phyloP scores from a whole-genome alignment of 2,113 vertebrate genomes.

The Lathamus discolor region DNA sequence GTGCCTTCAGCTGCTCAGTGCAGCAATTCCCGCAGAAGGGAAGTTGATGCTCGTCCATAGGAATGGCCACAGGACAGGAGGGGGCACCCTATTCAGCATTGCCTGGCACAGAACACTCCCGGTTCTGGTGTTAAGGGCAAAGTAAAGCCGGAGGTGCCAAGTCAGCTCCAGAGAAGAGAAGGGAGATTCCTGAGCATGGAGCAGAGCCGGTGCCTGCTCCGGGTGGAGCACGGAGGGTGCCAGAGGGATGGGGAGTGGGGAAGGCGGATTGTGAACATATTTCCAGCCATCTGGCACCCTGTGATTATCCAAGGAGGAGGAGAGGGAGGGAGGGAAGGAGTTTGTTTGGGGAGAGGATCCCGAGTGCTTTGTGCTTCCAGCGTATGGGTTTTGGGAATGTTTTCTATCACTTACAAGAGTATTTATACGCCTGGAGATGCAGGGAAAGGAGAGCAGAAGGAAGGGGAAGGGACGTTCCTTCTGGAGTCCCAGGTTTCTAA shows the following conservation, averaged over 20 bases:
- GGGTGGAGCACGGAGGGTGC: slow-evolving; percentile 5
- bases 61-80: background rate
- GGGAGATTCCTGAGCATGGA: background rate
- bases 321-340: background rate
- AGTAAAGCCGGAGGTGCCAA: background rate
- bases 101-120: background rate
- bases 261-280: slow-evolving; percentile 59
- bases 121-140: background rate
- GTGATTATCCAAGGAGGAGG: slow-evolving; percentile 31
- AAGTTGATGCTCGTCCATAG: background rate
- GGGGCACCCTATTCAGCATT: background rate
- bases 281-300: slow-evolving; percentile 58
- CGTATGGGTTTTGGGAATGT: slow-evolving; percentile 16
- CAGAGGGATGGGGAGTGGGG: slow-evolving; percentile 14
- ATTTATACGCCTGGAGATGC: background rate
- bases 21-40: background rate
- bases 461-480: background rate
- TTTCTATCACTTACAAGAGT: background rate
- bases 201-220: slow-evolving; percentile 8
- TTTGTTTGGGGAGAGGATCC: slow-evolving; percentile 29
- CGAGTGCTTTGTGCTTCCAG: background rate
- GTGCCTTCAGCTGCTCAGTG: background rate
- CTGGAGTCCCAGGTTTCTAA: background rate
- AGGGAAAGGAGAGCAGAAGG: slow-evolving; percentile 13
- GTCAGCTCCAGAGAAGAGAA: background rate